Evolutionary conservation across 2,113 vertebrate genomes (phyloP), one percentile per base, ranked within the genome.

Genomic region (Arothron firmamentum): DNA sequence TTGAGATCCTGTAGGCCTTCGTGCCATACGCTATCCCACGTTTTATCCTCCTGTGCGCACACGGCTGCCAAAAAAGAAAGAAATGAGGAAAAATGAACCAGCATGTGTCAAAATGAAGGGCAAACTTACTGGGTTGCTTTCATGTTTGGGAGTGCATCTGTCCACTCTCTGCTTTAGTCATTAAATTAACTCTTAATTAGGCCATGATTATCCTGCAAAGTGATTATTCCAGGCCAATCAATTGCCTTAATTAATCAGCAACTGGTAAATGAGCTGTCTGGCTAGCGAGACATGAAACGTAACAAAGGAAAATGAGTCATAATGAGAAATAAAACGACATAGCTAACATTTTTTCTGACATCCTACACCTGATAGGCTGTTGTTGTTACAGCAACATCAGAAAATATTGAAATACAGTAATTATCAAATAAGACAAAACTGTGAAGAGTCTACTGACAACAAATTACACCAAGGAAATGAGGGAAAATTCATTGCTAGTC

Each of bases 111-210:
- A 47, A 16, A 42, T 13, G 13, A 60, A 73, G 67, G 69, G 56
- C 62, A 61, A 72, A 59, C 47, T 25, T 57, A 18, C 45, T 45
- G 8, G 5, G 58, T 53, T 60, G 74, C 55, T 25, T 34, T 15
- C 31, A 59, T 46, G 58, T 55, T 79, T 25, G 28, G 12, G 53
- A 60, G 38, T 62, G n/a, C 65, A 58, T 81, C 61, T 70, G 52
- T 58, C 17, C 60, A 58, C 25, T 51, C 0, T 1, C 70, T 70
- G 46, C 68, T 84, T 74, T 60, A 78, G 62, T 65, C 65, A 69
- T 72, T 81, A 74, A 85, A 78, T 88, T 82, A 85, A 58, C 72
- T 70, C 59, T 74, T 83, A 77, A 88, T 88, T 88, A 85, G 59
- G 54, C 63, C 66, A 56, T 49, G 52, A 51, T 78, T 85, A 79